Evolutionary conservation across 1,140 invertebrate genomes (phyloP).

Genomic region (Uloborus diversus): DNA sequence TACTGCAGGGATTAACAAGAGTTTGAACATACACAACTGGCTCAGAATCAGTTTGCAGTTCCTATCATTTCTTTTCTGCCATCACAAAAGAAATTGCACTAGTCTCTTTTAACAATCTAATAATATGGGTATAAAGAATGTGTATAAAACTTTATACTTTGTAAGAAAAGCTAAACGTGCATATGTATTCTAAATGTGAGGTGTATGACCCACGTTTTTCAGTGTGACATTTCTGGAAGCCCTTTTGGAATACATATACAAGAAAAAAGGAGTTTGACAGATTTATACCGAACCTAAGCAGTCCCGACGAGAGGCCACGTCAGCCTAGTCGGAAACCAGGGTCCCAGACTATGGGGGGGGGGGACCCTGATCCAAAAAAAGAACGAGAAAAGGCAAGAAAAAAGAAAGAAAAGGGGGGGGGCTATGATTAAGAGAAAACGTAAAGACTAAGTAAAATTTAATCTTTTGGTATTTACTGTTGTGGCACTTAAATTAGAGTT

Average conservation of each 20-base stretch:
- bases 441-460: too few species aligned
- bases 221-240: conserved; percentile 54
- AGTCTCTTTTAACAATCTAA: background rate
- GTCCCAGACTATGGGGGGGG: too few species aligned
- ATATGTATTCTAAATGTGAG: conserved; percentile 56
- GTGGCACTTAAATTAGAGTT: too few species aligned
- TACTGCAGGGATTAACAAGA: background rate
- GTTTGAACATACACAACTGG: background rate
- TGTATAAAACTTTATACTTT: conserved; percentile 53
- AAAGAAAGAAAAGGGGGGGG: too few species aligned
- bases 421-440: too few species aligned
- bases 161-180: conserved; percentile 53
- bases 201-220: conserved; percentile 42
- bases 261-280: conserved; percentile 33
- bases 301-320: too few species aligned
- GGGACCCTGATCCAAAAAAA: too few species aligned
- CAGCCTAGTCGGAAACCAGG: too few species aligned
- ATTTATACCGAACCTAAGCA: too few species aligned
- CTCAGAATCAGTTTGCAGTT: background rate
- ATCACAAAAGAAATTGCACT: background rate
- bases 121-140: conserved; percentile 38
- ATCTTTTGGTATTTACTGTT: too few species aligned
- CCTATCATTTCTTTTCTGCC: background rate
- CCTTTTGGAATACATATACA: conserved; percentile 54
- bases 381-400: too few species aligned